Evolutionary conservation across 2,113 vertebrate species (phyloP), one percentile per base, ranked within the genome.

Genomic region (Setophaga kirtlandii): DNA sequence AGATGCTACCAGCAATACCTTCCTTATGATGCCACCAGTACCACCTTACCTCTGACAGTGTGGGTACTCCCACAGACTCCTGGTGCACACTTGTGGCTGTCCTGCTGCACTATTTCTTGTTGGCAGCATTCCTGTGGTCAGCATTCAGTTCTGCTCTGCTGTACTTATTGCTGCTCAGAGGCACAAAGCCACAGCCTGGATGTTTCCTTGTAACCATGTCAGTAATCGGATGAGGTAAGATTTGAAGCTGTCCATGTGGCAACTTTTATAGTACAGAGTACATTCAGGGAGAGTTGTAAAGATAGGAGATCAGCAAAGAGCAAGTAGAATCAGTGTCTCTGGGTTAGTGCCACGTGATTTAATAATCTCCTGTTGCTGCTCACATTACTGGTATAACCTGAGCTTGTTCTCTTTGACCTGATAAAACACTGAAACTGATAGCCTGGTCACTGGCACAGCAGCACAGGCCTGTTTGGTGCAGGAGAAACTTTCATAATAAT

Each of bases 81-180:
- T 47, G 7, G 0, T 98, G 98, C 53, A 98, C 92, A 0, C 93
- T 11, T 0, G 15, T 97, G 11, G 79, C 97, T 5, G 93, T 88
- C 17, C 95, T 98, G 4, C 94, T 98, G 64, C 98, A 98, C 73
- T 98, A 88, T 49, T 98, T 98, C 80, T 92, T 98, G 62, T 39
- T 98, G 60, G 97, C 81, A 4, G 95, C 97, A 1, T 98, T 98
- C 84, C 88, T 68, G 69, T 98, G 98, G 98, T 96, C 93, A 70
- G 93, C 89, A 7, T 41, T 98, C 39, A 98, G 87, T 25, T 96
- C 93, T 18, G 73, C 92, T 3, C 98, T 98, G 35, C 55, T 98
- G 83, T 97, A 90, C 27, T 81, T 96, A 24, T n/a, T 97, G 64
- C 94, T 98, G 24, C 77, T 97, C 33, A 92, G 94, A 74, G 80